A percentile compares a stretch with the other conserved stretches of the same genome.
phyloP scores from a whole-genome alignment of 2,113 vertebrate species.

The Telmatochromis sp. region DNA sequence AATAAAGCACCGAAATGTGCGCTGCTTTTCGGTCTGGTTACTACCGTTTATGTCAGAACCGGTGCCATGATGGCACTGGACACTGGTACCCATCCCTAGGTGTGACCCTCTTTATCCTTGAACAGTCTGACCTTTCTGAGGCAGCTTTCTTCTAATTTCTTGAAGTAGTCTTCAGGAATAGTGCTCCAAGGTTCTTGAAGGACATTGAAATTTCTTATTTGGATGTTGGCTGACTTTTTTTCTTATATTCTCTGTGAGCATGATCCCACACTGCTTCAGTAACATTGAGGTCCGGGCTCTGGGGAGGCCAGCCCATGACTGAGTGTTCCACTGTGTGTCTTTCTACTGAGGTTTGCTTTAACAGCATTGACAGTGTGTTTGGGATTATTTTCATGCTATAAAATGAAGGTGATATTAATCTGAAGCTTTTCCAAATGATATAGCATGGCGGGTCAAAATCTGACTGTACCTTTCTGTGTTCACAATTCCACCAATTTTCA shows the following conservation, averaged over 20 bases:
- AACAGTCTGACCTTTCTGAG: neutral
- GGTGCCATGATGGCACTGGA: too few relatives aligned
- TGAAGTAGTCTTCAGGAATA: neutral
- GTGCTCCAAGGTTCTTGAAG: neutral
- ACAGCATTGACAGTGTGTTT: neutral
- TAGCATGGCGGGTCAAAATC: neutral
- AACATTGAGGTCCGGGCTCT: neutral
- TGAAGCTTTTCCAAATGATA: neutral
- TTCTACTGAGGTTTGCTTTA: neutral
- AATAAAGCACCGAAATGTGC: too few relatives aligned
- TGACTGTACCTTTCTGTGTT: neutral
- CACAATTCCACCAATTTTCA: neutral
- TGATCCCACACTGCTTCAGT: neutral
- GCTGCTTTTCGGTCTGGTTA: too few relatives aligned
- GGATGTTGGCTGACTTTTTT: neutral
- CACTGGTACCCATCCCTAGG: neutral
- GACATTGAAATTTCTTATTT: neutral
- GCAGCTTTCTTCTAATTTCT: neutral
- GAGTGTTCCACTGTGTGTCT: neutral
- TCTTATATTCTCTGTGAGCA: accelerated
- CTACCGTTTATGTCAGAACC: too few relatives aligned
- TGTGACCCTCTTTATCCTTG: neutral
- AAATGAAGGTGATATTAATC: neutral
- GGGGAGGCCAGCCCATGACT: neutral
- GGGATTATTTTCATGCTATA: neutral